Conservation (phyloP, 2,888 invertebrate species). For the Bimastos eiseni region DNA sequence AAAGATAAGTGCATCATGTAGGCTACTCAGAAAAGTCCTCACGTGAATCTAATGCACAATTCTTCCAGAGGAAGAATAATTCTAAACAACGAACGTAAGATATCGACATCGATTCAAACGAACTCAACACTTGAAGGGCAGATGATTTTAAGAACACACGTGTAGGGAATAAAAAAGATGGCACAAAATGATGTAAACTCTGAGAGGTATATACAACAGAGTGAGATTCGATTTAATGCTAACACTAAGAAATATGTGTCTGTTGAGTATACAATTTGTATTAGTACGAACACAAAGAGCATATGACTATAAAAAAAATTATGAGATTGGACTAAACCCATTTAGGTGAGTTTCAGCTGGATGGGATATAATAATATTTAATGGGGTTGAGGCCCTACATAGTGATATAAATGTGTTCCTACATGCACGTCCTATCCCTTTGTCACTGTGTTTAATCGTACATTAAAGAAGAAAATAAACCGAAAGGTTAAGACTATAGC, state of each 20-base stretch:
- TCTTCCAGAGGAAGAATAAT: background rate
- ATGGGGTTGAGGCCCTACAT: background rate
- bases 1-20: background rate
- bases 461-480: background rate
- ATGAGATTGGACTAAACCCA: background rate
- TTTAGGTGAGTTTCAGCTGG: background rate
- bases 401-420: background rate
- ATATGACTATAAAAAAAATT: too few relatives aligned
- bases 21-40: background rate
- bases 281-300: too few relatives aligned
- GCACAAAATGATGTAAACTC: background rate
- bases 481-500: background rate
- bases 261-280: too few relatives aligned
- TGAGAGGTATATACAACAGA: background rate
- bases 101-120: background rate
- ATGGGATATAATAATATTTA: background rate
- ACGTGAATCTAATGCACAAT: background rate
- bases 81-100: background rate
- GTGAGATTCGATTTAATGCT: background rate
- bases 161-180: background rate
- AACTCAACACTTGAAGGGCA: background rate
- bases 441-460: background rate
- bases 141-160: background rate
- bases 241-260: too few relatives aligned
- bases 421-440: background rate